Conservation (phyloP, 2,797 vertebrate genomes). For the Diceros bicornis region DNA sequence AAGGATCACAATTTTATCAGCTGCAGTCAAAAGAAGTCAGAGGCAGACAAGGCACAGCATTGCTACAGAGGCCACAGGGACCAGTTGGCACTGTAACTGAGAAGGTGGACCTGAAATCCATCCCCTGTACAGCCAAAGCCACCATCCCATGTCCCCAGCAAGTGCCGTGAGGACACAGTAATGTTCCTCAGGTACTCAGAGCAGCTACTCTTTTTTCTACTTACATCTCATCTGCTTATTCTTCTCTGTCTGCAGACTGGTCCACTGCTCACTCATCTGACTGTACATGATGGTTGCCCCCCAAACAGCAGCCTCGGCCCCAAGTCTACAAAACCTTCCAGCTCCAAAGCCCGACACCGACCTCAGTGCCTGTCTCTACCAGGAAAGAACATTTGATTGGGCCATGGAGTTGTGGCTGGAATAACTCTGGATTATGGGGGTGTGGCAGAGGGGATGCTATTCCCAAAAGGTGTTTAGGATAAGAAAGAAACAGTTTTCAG, state of each 20-base stretch:
- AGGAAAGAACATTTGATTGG: neutral
- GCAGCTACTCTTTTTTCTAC: neutral
- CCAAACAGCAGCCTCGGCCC: neutral
- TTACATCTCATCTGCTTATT: neutral
- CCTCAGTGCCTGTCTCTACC: neutral
- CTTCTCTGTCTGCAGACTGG: neutral
- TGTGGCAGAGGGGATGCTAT: neutral
- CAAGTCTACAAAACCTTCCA: neutral
- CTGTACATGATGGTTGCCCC: too few species aligned
- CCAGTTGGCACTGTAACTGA: neutral
- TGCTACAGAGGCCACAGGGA: too few species aligned
- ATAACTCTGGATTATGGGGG: neutral
- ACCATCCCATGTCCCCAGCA: too few species aligned
- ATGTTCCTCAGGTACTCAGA: neutral
- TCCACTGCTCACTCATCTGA: too few species aligned
- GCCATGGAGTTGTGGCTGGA: neutral
- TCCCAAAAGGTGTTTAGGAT: neutral
- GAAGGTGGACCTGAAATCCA: neutral
- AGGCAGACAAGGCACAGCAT: neutral
- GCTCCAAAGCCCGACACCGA: neutral
- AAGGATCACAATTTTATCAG: neutral
- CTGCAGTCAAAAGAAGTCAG: neutral
- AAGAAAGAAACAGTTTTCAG: neutral
- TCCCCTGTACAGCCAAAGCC: too few species aligned
- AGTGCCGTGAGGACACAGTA: neutral